Base-by-base conservation (phyloP, 2,888 invertebrate genomes). In the Cerastis rubricosa region DNA sequence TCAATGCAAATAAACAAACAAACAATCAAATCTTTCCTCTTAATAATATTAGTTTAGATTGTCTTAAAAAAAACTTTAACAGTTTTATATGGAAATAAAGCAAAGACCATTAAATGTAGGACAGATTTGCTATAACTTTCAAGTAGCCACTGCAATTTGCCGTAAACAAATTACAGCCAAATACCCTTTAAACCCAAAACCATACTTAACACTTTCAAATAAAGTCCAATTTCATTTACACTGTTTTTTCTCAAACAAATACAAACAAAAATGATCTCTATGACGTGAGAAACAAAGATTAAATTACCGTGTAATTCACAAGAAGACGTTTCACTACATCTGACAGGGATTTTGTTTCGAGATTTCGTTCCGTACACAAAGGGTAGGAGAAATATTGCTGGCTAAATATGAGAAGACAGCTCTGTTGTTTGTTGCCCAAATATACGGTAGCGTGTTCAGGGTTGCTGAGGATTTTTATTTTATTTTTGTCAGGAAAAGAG, bases 311-410 rank as follows among this genome's bases (percentile, higher is more conserved):
- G 82, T 80, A 59, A 63, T 75, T 63, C 72, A 35, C 25, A 67
- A 40, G 73, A 85, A 87, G 87, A 90, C 77, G 85, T 84, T 88
- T 87, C 76, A 81, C 74, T 87, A 86, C 88, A 88, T 88, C 85
- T 88, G 87, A 89, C 84, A 76, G 88, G 88, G 88, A 90, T 91
- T 91, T 87, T 88, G 89, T 89, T 91, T 88, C 87, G 87, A 91
- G 91, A 91, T 90, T 91, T 90, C 85, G 87, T 90, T 88, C 83
- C 79, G 83, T 71, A 88, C 85, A 89, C 92, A 92, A 90, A 91
- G 90, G 90, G 88, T 87, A 85, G 77, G 88, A 91, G 93, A 93
- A 91, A 93, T 92, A 93, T 93, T 93, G 92, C 91, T 83, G 75
- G 86, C 89, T 90, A 90, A 92, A 93, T 92, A 90, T 89, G 89